A percentile compares a stretch with the other conserved stretches of the same genome.
phyloP scores from a whole-genome alignment of 2,888 invertebrate genomes.

The Clostera curtula region DNA sequence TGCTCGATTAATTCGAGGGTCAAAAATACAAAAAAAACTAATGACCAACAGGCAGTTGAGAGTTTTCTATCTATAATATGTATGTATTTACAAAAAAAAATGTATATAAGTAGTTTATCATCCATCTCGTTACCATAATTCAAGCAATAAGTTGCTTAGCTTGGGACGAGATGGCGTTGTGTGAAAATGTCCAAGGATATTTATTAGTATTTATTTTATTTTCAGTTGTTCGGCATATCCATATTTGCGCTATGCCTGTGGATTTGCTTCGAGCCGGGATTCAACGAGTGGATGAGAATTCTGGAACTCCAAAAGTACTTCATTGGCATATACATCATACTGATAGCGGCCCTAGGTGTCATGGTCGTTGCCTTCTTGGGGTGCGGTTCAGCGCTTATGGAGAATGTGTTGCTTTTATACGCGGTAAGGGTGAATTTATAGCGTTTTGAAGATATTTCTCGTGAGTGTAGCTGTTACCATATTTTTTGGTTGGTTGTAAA shows the following conservation, averaged over 20 bases:
- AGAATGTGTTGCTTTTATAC: constrained; percentile 79
- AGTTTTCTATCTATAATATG: too few species aligned
- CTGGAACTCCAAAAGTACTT: constrained; percentile 85
- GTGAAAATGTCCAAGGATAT: background rate
- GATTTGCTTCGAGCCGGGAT: constrained; percentile 86
- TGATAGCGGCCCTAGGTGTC: constrained; percentile 80
- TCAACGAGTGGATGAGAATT: constrained; percentile 87
- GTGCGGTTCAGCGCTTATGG: constrained; percentile 87
- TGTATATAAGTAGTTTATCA: too few species aligned
- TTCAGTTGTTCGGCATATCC: constrained; percentile 84
- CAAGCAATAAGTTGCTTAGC: too few species aligned
- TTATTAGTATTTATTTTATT: constrained; percentile 17
- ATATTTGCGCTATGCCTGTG: constrained; percentile 87
- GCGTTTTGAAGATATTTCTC: too few species aligned
- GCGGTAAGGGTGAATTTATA: constrained; percentile 75
- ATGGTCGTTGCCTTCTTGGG: constrained; percentile 87
- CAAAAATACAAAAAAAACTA: too few species aligned
- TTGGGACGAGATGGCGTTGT: too few species aligned
- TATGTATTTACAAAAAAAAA: too few species aligned
- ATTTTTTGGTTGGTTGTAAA: too few species aligned
- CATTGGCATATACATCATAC: constrained; percentile 88
- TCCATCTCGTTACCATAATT: too few species aligned
- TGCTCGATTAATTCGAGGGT: too few species aligned
- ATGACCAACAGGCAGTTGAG: background rate
- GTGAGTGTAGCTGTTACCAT: too few species aligned